phyloP scores from a whole-genome alignment of 2,888 invertebrate species.

The Cynaeus angustus region DNA sequence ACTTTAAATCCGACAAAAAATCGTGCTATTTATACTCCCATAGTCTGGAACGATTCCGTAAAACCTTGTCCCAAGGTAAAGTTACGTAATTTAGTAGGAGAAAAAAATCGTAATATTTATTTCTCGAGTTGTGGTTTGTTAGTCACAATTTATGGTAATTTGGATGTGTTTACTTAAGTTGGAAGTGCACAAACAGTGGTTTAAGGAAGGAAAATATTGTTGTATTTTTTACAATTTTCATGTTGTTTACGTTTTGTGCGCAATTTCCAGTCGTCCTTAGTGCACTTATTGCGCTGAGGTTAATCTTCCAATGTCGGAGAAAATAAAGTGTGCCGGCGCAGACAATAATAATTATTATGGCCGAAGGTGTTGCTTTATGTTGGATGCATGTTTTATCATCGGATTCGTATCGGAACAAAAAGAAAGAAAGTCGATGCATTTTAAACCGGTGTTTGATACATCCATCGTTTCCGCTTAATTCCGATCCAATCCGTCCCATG shows the following conservation, averaged over 20 bases:
- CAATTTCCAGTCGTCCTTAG: background rate
- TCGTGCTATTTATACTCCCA: slow-evolving; percentile 21
- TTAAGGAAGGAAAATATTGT: too few relatives aligned
- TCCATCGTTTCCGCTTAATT: too few relatives aligned
- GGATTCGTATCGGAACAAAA: too few relatives aligned
- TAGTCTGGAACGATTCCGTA: slow-evolving; percentile 14
- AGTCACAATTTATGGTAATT: slow-evolving; percentile 1
- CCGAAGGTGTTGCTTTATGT: too few relatives aligned
- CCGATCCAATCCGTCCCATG: too few relatives aligned
- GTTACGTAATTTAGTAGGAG: background rate
- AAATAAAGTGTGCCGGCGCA: too few relatives aligned
- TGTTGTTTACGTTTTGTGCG: background rate
- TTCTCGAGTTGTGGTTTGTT: background rate
- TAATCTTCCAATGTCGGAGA: background rate
- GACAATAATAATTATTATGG: too few relatives aligned
- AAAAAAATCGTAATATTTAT: background rate
- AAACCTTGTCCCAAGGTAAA: slow-evolving; percentile 5
- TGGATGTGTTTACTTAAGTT: background rate
- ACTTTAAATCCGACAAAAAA: slow-evolving; percentile 16
- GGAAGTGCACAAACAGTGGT: too few relatives aligned
- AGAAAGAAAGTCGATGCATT: too few relatives aligned
- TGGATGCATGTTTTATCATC: too few relatives aligned
- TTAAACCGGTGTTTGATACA: too few relatives aligned
- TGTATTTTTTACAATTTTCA: too few relatives aligned
- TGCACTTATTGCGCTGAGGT: background rate